Conservation (phyloP, 1,140 invertebrate species). For the Mizuhopecten yessoensis region DNA sequence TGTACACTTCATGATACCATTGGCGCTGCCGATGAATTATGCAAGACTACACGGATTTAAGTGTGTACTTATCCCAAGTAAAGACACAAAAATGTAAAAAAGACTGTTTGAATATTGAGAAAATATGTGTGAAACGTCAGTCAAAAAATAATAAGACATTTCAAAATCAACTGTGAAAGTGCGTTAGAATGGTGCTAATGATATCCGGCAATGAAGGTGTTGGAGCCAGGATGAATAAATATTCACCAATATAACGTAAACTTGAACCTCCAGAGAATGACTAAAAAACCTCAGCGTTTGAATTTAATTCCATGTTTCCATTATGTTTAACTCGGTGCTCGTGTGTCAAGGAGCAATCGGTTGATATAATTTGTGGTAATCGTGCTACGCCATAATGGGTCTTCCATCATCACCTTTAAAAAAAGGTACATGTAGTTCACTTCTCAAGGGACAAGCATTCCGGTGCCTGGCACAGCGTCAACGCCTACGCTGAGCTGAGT, state of each 20-base stretch:
- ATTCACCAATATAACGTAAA: no score
- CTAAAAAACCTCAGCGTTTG: neutral
- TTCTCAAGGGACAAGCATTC: neutral
- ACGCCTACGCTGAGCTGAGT: no score
- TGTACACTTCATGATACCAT: no score
- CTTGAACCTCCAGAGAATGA: neutral
- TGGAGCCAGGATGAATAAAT: neutral
- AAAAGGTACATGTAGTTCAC: neutral
- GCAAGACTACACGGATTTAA: no score
- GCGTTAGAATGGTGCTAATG: neutral
- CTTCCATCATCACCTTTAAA: neutral
- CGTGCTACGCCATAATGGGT: neutral
- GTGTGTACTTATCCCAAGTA: no score
- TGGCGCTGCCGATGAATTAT: no score
- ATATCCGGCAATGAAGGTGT: neutral
- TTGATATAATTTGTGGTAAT: neutral
- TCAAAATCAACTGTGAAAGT: no score
- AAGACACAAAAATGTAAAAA: no score
- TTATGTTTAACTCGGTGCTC: neutral
- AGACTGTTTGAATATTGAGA: no score
- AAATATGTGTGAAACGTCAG: no score
- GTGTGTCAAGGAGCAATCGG: slow-evolving; percentile 37
- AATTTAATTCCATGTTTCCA: neutral
- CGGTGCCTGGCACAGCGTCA: no score
- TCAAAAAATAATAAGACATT: no score